Base-by-base conservation (phyloP, 2,888 invertebrate genomes). In the Acleris literana region DNA sequence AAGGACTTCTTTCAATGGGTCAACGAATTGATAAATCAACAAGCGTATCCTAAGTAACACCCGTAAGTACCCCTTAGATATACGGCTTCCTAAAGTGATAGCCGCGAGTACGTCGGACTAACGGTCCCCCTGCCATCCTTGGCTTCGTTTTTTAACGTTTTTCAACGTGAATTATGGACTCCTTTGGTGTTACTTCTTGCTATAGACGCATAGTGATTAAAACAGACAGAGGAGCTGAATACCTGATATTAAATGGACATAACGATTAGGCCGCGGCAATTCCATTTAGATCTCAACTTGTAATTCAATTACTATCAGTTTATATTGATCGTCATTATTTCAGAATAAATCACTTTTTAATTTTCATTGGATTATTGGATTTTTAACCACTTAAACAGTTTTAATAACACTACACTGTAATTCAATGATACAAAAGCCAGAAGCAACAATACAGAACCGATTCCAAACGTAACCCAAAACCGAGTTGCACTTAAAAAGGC, bases 401-500 rank as follows among this genome's bases (percentile, higher is more conserved):
- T 39, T 11, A 39, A 39, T 39, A 39, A 39, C 39, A 39, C 13
- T 39, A 39, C 39, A 16, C 49, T 68, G 55, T 57, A 52, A 61
- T 44, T 25, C 54, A n/a, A 46, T 22, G 44, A 29, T 48, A 48
- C 33, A 20, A 49, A 56, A 53, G 59, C 25, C 59, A 67, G 62
- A 62, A 64, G 55, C 59, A 63, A 80, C 77, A 76, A 76, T 71
- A 73, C 74, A 77, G 73, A 59, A 68, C 53, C 64, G 67, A 79
- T 77, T 72, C 78, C 79, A 82, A 84, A 84, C 80, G 88, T 81
- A 86, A 84, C 81, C 84, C 82, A 82, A 87, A 82, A 86, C 80
- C 80, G 76, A 80, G 82, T 83, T 85, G 86, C 81, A 88, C 84
- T 85, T 83, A 85, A 85, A 83, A 83, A 83, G 74, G 76, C 78